phyloP scores from a whole-genome alignment of 1,140 invertebrate species.

The Cecropterus lyciades region DNA sequence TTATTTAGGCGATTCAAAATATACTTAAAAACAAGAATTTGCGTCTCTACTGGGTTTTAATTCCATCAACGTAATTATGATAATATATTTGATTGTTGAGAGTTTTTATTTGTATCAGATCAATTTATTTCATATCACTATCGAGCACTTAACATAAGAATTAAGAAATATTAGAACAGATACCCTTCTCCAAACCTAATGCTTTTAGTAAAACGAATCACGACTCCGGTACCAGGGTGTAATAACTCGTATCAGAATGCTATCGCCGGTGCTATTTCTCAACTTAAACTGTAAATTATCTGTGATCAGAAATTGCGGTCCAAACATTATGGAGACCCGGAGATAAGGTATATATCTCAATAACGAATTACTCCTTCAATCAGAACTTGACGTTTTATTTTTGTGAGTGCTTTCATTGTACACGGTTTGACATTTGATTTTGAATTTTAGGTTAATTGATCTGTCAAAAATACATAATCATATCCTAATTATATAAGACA shows the following conservation, averaged over 20 bases:
- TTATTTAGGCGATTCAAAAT: too few species aligned
- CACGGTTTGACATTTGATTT: neutral
- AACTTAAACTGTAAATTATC: slow-evolving; percentile 23
- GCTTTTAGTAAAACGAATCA: slow-evolving; percentile 19
- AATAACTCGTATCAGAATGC: slow-evolving; percentile 21
- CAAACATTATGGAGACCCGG: slow-evolving; percentile 18
- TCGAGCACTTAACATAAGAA: neutral
- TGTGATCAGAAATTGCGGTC: slow-evolving; percentile 13
- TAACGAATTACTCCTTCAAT: slow-evolving; percentile 5
- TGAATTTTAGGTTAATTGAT: neutral
- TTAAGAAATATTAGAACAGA: neutral
- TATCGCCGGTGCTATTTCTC: slow-evolving; percentile 18
- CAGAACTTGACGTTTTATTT: slow-evolving; percentile 5
- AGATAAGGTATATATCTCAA: slow-evolving; percentile 7
- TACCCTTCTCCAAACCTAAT: slow-evolving; percentile 3
- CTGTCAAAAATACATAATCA: neutral
- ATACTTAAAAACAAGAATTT: too few species aligned
- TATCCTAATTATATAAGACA: neutral
- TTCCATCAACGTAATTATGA: too few species aligned
- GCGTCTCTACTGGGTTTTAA: too few species aligned
- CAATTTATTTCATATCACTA: neutral
- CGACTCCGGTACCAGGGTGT: slow-evolving; percentile 9
- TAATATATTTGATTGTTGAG: too few species aligned
- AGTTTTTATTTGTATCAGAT: neutral
- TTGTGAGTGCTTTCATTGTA: slow-evolving; percentile 4